Conservation (phyloP, 1,140 invertebrate species). For the Pseudomyrmex pallidus region DNA sequence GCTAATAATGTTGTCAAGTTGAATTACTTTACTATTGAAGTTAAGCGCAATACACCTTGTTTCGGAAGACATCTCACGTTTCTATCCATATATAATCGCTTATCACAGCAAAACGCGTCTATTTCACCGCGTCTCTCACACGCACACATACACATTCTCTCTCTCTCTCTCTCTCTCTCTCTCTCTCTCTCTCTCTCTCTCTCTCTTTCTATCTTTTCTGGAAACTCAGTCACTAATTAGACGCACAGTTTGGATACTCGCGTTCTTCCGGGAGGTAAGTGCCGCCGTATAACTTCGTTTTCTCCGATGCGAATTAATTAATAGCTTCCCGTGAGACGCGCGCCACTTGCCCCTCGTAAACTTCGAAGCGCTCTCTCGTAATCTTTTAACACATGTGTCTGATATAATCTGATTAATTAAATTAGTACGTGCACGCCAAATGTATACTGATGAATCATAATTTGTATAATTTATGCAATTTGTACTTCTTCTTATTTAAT, state of each 20-base stretch:
- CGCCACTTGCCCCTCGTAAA: conserved; percentile 9
- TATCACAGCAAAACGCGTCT: conserved; percentile 55
- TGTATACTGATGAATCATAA: not conserved
- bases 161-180: conserved; percentile 19
- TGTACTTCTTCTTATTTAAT: not conserved
- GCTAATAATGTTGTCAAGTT: conserved; percentile 24
- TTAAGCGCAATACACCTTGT: conserved; percentile 28
- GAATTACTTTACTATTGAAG: conserved; percentile 58
- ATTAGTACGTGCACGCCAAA: not conserved
- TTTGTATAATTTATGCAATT: too few relatives aligned
- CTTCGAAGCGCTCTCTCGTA: not conserved
- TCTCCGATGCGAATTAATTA: conserved; percentile 72
- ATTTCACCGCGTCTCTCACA: not conserved
- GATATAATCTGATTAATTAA: conserved; percentile 44
- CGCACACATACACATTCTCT: not conserved
- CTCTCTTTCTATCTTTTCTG: conserved; percentile 35
- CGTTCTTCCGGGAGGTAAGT: conserved; percentile 73
- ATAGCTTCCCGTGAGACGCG: conserved; percentile 49
- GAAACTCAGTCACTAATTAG: conserved; percentile 75
- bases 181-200: not conserved
- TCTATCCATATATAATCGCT: conserved; percentile 64
- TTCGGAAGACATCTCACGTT: conserved; percentile 35
- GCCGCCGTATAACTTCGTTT: conserved; percentile 69
- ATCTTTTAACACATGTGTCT: conserved; percentile 27
- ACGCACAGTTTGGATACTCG: conserved; percentile 75